These are phyloP conservation scores for Anoura caudifer DNA, from an alignment of 2,113 vertebrate genomes.

Conservation along the genomic window DNA sequence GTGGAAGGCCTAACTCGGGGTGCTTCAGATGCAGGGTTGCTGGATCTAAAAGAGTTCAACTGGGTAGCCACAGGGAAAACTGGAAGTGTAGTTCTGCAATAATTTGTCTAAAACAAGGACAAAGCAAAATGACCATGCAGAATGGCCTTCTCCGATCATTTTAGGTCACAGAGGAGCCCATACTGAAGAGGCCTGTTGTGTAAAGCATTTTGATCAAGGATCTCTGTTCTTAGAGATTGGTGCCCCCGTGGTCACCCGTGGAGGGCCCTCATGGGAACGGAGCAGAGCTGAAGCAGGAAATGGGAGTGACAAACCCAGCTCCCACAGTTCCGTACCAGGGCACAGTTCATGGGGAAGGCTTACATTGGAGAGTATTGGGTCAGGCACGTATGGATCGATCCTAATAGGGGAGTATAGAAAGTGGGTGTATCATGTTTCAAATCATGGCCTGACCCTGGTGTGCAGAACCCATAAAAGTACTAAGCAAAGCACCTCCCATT, in stretches of 20 bases:
- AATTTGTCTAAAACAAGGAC: not conserved
- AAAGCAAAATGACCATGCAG: not conserved
- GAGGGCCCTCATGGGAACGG: not conserved
- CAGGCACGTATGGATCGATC: not conserved
- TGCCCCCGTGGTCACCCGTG: too few species aligned
- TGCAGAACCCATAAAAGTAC: not conserved
- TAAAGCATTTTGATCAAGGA: not conserved
- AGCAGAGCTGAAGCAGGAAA: too few species aligned
- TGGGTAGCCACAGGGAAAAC: not conserved
- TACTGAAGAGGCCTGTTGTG: not conserved
- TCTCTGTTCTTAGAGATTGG: not conserved
- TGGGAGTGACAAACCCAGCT: not conserved
- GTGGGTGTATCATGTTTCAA: not conserved
- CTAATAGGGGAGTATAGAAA: not conserved
- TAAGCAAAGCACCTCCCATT: not conserved
- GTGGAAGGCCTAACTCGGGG: not conserved
- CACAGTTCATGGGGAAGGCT: not conserved
- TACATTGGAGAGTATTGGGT: not conserved
- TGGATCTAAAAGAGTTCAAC: not conserved
- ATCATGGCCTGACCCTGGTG: not conserved
- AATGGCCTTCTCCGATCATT: not conserved
- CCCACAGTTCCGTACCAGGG: not conserved
- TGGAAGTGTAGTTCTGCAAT: not conserved
- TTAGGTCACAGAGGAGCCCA: not conserved
- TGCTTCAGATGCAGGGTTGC: not conserved